Evolutionary conservation across 2,113 vertebrate species (phyloP).

Genomic region (Pogona vitticeps): DNA sequence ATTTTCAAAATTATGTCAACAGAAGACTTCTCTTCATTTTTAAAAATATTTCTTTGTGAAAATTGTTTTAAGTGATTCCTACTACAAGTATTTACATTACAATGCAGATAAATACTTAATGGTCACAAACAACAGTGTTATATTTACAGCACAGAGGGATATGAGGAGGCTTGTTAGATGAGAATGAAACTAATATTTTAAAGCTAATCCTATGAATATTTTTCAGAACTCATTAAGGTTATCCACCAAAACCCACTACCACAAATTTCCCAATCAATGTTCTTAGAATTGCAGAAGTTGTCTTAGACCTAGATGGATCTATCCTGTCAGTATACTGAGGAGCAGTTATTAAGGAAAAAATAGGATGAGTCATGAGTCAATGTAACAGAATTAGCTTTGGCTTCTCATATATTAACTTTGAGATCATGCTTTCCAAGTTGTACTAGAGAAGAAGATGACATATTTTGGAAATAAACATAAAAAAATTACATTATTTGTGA

Average conservation of each 20-base stretch:
- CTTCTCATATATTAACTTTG: neutral
- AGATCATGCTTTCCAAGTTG: neutral
- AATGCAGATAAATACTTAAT: neutral
- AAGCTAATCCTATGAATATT: neutral
- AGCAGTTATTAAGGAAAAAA: neutral
- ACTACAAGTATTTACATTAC: neutral
- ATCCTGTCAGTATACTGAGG: neutral
- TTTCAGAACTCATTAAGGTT: neutral
- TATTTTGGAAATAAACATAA: neutral
- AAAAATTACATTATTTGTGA: neutral
- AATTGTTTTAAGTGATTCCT: neutral
- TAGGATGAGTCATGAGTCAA: neutral
- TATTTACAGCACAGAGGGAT: neutral
- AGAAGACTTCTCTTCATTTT: conserved; percentile 41
- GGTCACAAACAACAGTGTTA: neutral
- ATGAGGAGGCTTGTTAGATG: neutral
- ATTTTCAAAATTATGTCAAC: conserved; percentile 38
- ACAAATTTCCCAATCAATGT: neutral
- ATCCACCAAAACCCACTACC: neutral
- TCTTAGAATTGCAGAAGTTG: neutral
- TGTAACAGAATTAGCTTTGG: neutral
- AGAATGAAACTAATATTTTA: neutral
- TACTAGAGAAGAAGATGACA: neutral
- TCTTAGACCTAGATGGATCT: neutral
- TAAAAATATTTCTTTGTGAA: neutral